Conservation (phyloP, 1,140 invertebrate genomes). For the Drosophila mayri region DNA sequence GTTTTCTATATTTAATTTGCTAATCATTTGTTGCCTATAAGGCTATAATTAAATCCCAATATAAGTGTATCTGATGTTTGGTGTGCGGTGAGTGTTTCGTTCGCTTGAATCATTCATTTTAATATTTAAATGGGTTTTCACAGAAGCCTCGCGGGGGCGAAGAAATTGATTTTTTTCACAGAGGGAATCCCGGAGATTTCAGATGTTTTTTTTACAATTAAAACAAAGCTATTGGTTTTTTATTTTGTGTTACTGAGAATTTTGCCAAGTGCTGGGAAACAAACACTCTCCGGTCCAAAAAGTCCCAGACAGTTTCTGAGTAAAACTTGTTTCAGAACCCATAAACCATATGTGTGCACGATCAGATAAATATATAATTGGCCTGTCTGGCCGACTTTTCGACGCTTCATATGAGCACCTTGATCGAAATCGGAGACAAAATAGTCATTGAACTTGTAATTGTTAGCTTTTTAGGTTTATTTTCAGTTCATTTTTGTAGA, state of each 20-base stretch:
- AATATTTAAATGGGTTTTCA: constrained; percentile 2
- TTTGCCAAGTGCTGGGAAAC: constrained; percentile 8
- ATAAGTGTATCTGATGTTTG: constrained; percentile 21
- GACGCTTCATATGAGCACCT: constrained; percentile 29
- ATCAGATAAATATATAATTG: constrained; percentile 33
- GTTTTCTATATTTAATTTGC: constrained; percentile 50
- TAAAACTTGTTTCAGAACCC: constrained; percentile 29
- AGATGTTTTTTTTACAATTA: not conserved
- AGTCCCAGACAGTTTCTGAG: not conserved
- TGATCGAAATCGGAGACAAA: constrained; percentile 33
- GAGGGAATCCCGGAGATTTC: not conserved
- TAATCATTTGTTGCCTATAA: constrained; percentile 38
- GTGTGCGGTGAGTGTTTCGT: constrained; percentile 1
- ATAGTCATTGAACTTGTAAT: constrained; percentile 47
- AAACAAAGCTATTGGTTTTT: not conserved
- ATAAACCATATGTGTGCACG: constrained; percentile 27
- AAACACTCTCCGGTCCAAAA: constrained; percentile 1
- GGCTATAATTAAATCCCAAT: constrained; percentile 47
- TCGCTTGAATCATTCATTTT: constrained; percentile 24
- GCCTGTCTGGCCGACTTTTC: constrained; percentile 20
- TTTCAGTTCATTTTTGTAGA: constrained; percentile 11
- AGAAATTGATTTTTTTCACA: not conserved
- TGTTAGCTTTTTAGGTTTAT: constrained; percentile 7
- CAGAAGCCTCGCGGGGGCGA: not conserved
- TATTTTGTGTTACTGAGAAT: constrained; percentile 2